Evolutionary conservation across 1,140 invertebrate genomes (phyloP), one percentile per base, ranked within the genome.

Genomic region (Tetramorium alpestre): DNA sequence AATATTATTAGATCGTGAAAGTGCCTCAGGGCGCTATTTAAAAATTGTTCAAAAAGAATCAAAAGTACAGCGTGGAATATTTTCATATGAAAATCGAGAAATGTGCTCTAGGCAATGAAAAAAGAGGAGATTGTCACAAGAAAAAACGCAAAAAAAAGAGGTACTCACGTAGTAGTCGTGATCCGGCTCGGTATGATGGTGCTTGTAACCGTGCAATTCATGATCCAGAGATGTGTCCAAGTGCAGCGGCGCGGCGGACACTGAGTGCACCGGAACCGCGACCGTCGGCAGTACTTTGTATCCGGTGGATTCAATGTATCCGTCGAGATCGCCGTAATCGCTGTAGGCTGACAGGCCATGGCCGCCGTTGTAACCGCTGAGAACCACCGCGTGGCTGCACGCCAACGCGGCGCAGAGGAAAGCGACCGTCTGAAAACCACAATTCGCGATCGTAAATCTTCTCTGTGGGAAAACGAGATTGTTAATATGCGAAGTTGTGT

Each of bases 201-300:
- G 90, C 13, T 93, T 89, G 72, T 91, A 89, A 18, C 85, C 87
- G 41, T 94, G 93, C 18, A 92, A 33, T 49, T 91, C 91, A 80
- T 95, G 93, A 13, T 89, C 85, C 11, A 87, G 80, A 13, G 91
- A 10, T 13, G 87, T 60, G 11, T 81, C 67, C n/a, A 91, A 25
- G 72, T 94, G 94, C 3, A 94, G 86, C 1, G 94, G 94, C 0
- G 93, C 90, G 0, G 95, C 95, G 56, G 95, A 95, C n/a, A 95
- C 95, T 10, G 95, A 73, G 81, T 95, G 95, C n/a, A 95, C 87
- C 54, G 95, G 95, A 13, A 95, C 94, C 1, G 94, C 94, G 25
- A 95, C 94, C 0, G 94, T 95, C 2, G 95, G 95, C n/a, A 95
- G 76, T 11, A 94, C 93, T 41, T 91, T 90, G 80, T 95, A 94